A percentile compares a stretch with the other conserved stretches of the same genome.
Conservation (phyloP, 2,888 invertebrate species). For the Scrobipalpa atriplicella region DNA sequence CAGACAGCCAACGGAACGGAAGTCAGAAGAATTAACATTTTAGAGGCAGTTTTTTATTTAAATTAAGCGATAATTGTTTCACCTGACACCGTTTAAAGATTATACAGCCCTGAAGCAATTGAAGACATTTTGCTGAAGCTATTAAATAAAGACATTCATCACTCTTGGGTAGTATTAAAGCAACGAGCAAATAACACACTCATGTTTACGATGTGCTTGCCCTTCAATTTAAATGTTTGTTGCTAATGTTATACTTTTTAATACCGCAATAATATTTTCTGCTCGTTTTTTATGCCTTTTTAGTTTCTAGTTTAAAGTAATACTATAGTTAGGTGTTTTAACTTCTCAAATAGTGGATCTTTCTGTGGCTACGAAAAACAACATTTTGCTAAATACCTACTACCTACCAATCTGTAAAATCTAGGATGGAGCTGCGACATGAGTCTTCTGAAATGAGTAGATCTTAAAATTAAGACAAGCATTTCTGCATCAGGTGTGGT, state of each 20-base stretch:
- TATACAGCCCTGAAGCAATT: not conserved
- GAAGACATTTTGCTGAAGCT: not conserved
- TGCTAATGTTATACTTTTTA: not conserved
- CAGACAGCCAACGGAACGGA: not conserved
- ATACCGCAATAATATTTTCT: not conserved
- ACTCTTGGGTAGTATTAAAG: not conserved
- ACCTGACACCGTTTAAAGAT: conserved; percentile 2
- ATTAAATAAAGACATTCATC: conserved; percentile 9
- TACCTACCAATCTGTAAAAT: too few species aligned
- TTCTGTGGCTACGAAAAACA: too few species aligned
- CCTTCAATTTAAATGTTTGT: not conserved
- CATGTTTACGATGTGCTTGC: not conserved
- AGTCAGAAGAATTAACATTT: not conserved
- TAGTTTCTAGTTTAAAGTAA: too few species aligned
- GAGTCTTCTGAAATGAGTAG: too few species aligned
- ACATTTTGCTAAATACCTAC: too few species aligned
- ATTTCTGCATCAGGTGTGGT: not conserved
- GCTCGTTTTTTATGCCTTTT: not conserved
- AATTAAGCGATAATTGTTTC: not conserved
- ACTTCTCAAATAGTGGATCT: too few species aligned
- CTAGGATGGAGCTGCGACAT: too few species aligned
- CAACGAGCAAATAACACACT: not conserved
- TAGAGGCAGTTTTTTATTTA: not conserved
- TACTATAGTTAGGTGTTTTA: too few species aligned
- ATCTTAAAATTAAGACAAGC: not conserved